Evolutionary conservation across 2,888 invertebrate genomes (phyloP), one percentile per base, ranked within the genome.

Genomic region (Mallateleia sp.): DNA sequence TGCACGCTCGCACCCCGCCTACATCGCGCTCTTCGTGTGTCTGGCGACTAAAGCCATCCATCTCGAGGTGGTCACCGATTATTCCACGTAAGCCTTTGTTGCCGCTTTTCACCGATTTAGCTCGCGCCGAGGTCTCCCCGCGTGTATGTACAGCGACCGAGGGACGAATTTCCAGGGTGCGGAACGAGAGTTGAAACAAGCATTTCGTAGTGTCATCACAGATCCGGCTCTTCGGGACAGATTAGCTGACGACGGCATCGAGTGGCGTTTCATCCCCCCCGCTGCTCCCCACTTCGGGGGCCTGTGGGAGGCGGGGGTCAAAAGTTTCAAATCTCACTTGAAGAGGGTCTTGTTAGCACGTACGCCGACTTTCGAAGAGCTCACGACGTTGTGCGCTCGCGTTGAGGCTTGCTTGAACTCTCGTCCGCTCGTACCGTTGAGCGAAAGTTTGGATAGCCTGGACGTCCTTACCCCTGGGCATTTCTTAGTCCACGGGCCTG

Each of bases 101-200:
- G 38, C 38, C 11, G 38, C 38, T 2, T 38, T 11, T 11, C 38
- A 32, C 18, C 58, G 58, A 1, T 58, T 32, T 15, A 32, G 58
- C 11, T 28, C 58, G 32, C 6, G 58, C 11, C 28, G 58, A 14
- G 58, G 58, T 3, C 8, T 32, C 1, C 58, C 58, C 4, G 11
- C 3, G 5, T 4, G 1, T 4, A 18, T 58, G 32, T 58, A 58
- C 11, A 58, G 58, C 58, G 58, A 58, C 18, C 32, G 58, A 4
- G 58, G 58, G 11, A 58, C 58, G 28, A 58, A 28, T n/a, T 58
- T 58, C n/a, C 58, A 58, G 18, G 58, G 58, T 18, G 58, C 58
- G 28, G 15, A n/a, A 3, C 15, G n/a, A 4, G 58, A 62, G 18
- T 14, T 38, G 22, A 11, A 5, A 22, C 60, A 28, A 28, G 28